Conservation (phyloP, 2,113 vertebrate species). For the Anhinga rufa region DNA sequence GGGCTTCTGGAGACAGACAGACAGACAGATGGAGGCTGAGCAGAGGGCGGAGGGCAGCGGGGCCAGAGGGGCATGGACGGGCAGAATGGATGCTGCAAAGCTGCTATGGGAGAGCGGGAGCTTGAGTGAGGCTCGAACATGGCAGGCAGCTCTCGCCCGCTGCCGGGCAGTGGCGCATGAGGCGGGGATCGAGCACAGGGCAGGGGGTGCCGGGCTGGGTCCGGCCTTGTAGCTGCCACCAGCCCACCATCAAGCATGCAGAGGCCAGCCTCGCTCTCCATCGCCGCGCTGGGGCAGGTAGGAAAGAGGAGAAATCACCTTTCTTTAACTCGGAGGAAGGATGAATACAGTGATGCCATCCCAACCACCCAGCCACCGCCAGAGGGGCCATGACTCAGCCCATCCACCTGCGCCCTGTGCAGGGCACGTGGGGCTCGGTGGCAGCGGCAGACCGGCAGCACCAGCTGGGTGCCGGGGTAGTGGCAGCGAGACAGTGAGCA, state of each 20-base stretch:
- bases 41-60: not conserved
- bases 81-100: not conserved
- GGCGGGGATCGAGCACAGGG: not conserved
- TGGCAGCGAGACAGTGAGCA: not conserved
- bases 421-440: not conserved
- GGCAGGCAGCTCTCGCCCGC: not conserved
- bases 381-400: not conserved
- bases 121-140: rapidly evolving
- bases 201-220: rapidly evolving
- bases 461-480: not conserved
- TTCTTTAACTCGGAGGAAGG: not conserved
- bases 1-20: not conserved
- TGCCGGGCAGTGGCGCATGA: not conserved
- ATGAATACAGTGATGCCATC: rapidly evolving
- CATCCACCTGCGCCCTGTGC: not conserved
- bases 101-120: not conserved
- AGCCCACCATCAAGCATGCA: not conserved
- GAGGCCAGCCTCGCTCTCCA: not conserved
- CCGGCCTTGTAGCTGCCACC: not conserved
- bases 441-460: not conserved
- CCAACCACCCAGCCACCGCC: not conserved
- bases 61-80: not conserved
- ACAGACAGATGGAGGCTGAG: not conserved
- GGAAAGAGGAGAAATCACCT: not conserved
- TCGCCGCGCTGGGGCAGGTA: rapidly evolving